phyloP scores from a whole-genome alignment of 2,113 vertebrate genomes.

The Podarcis muralis region DNA sequence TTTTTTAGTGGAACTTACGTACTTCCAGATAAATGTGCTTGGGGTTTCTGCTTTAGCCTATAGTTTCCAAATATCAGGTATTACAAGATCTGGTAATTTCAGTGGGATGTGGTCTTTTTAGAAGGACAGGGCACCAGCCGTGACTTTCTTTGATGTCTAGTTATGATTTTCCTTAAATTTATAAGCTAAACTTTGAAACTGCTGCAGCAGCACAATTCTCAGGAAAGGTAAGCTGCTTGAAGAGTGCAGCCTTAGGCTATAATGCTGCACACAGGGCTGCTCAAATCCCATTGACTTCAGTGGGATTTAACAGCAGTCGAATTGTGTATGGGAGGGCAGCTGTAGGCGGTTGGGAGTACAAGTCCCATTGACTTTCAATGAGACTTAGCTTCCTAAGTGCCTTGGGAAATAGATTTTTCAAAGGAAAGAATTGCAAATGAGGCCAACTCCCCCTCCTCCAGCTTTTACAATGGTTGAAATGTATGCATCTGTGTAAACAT shows the following conservation, averaged over 20 bases:
- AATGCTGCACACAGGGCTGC: neutral
- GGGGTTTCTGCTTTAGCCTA: neutral
- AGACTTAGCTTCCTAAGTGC: neutral
- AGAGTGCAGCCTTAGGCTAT: neutral
- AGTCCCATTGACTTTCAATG: neutral
- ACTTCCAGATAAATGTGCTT: neutral
- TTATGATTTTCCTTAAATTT: neutral
- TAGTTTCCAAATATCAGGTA: neutral
- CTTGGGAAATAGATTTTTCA: neutral
- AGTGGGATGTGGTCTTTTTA: neutral
- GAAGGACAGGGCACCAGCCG: neutral
- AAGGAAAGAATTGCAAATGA: neutral
- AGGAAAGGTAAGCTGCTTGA: slow-evolving; percentile 3
- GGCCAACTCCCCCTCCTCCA: neutral
- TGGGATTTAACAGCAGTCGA: neutral
- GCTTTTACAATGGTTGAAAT: neutral
- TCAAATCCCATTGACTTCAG: neutral
- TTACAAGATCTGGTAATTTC: neutral
- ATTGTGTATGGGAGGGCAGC: neutral
- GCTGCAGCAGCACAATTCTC: neutral
- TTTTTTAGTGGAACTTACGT: neutral
- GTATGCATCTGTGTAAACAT: neutral
- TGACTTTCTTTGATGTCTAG: neutral
- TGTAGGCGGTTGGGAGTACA: neutral
- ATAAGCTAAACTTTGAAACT: neutral